Evolutionary conservation across 2,113 vertebrate genomes (phyloP).

Genomic region (Oostethus manadensis): DNA sequence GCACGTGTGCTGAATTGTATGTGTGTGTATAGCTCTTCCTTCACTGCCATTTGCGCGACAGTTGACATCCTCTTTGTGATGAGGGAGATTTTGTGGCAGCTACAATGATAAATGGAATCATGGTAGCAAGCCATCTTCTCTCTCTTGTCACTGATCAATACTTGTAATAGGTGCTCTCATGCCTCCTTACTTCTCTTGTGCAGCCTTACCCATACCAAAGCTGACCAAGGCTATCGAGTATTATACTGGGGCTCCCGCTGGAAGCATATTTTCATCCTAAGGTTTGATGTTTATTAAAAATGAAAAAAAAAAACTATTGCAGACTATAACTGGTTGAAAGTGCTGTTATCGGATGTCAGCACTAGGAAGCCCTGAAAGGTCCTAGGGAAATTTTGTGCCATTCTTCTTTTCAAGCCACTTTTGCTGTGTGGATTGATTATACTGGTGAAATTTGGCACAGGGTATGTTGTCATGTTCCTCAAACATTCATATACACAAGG

Average conservation of each 20-base stretch:
- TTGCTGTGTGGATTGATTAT: too few relatives aligned
- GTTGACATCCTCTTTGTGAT: conserved; percentile 22
- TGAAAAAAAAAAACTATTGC: background rate
- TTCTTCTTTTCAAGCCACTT: too few relatives aligned
- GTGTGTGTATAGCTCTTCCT: conserved; percentile 2
- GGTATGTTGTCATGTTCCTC: too few relatives aligned
- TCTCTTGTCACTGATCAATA: conserved; percentile 29
- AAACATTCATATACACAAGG: too few relatives aligned
- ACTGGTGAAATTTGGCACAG: too few relatives aligned
- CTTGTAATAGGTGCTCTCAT: conserved; percentile 25
- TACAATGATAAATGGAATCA: conserved; percentile 30
- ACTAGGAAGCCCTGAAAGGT: too few relatives aligned
- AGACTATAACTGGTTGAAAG: conserved; percentile 9
- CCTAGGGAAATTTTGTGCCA: too few relatives aligned
- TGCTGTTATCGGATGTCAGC: conserved; percentile 1
- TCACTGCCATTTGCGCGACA: conserved; percentile 23
- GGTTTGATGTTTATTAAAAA: background rate
- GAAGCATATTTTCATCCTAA: background rate
- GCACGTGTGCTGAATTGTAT: conserved; percentile 6
- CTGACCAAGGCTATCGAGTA: conserved; percentile 32
- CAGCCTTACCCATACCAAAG: background rate
- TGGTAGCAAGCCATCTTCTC: conserved; percentile 11
- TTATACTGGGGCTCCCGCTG: background rate
- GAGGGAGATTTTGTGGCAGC: conserved; percentile 1
- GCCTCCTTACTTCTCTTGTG: conserved; percentile 13